A percentile compares a stretch with the other conserved stretches of the same genome.
phyloP scores from a whole-genome alignment of 2,797 vertebrate genomes.

The Percopsis omiscomaycus region DNA sequence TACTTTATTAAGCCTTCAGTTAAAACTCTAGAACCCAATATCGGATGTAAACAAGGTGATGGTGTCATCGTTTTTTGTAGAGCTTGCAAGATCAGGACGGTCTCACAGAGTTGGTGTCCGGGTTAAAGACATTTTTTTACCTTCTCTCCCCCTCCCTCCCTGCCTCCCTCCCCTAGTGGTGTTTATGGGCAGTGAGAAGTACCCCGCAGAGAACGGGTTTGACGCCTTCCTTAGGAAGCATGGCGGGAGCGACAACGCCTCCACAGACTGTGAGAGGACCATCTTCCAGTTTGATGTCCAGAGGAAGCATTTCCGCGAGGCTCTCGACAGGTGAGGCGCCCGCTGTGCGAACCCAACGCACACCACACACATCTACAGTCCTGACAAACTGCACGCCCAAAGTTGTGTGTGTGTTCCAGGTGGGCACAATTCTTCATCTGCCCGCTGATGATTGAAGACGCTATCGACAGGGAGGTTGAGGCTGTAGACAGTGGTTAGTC shows the following conservation, averaged over 20 bases:
- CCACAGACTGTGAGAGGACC: slow-evolving; percentile 94
- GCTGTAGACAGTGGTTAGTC: slow-evolving; percentile 95
- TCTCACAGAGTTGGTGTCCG: neutral
- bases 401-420: slow-evolving; percentile 66
- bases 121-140: too few relatives aligned
- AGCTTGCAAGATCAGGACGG: neutral
- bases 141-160: neutral
- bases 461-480: slow-evolving; percentile 93
- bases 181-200: slow-evolving; percentile 97
- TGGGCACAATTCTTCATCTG: slow-evolving; percentile 98
- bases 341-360: neutral
- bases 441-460: slow-evolving; percentile 92
- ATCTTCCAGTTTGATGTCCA: slow-evolving; percentile 96
- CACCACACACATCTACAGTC: too few relatives aligned
- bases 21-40: too few relatives aligned
- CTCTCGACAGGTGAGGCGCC: slow-evolving; percentile 86
- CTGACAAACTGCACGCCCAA: neutral
- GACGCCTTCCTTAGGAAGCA: slow-evolving; percentile 96
- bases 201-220: slow-evolving; percentile 93
- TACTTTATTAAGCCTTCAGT: too few relatives aligned
- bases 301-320: slow-evolving; percentile 90
- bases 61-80: neutral
- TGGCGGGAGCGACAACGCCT: slow-evolving; percentile 92
- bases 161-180: slow-evolving; percentile 82
- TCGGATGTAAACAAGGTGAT: too few relatives aligned